Base-by-base conservation (phyloP, 1,140 invertebrate species). In the Bombus confusus region DNA sequence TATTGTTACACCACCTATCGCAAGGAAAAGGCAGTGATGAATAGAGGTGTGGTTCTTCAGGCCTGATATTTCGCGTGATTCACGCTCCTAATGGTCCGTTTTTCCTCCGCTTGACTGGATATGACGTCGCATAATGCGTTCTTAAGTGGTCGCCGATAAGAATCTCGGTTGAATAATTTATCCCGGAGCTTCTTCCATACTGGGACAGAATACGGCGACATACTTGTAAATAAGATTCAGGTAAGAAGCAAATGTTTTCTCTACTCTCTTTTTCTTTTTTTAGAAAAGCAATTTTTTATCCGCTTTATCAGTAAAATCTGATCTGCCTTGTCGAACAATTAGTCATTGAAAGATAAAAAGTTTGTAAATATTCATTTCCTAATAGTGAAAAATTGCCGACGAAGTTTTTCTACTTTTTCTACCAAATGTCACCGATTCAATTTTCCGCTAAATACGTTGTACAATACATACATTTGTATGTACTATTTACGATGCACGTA, bases 121-220 rank as follows among this genome's bases (percentile, higher is more conserved):
- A 59, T 76, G 52, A 59, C 52, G 34, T 22, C 10, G 25, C 52
- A 59, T 76, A 76, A 76, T 75, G 31, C 25, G 52, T 59, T 76
- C 52, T 76, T 76, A 59, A 76, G 15, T 22, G 52, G 34, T 59
- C 34, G 31, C 3, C 52, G 43, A 75, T 75, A 37, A 57, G 47
- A 74, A 75, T 57, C 43, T 75, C 28, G 22, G 25, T 15, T 76
- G 52, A 39, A 76, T 76, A 59, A 76, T 59, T 76, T 59, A 59
- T 76, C 34, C 13, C 74, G 52, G 3, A 13, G 25, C 34, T 76
- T 76, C 25, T 76, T 57, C 34, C 3, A 3, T 5, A 13, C 3
- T 9, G 34, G 13, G 34, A 9, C 6, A 15, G 4, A 25, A 18
- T n/a, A 39, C 31, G 73, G 15, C 12, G 28, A 39, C 8, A 68